These are phyloP conservation scores for Drepana falcataria DNA, from an alignment of 2,888 invertebrate genomes.

Conservation along the genomic window DNA sequence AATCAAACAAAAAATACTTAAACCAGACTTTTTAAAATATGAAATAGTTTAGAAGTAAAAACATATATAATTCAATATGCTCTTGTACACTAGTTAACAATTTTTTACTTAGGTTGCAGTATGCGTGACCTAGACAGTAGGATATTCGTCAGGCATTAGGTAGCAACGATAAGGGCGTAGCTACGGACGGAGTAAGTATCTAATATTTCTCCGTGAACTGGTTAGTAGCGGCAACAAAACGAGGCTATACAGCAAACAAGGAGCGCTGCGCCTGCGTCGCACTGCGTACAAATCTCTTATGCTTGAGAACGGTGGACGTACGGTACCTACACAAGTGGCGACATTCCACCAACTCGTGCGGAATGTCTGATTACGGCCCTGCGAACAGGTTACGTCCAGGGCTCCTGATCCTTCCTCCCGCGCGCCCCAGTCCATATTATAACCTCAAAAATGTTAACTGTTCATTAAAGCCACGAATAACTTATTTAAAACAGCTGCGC, in stretches of 20 bases:
- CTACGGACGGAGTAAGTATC: constrained; percentile 11
- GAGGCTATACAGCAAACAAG: constrained; percentile 48
- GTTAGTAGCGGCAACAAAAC: constrained; percentile 57
- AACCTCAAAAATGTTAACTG: constrained; percentile 47
- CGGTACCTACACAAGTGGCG: constrained; percentile 68
- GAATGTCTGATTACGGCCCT: constrained; percentile 65
- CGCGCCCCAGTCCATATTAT: constrained; percentile 52
- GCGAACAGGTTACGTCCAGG: constrained; percentile 63
- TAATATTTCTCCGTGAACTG: constrained; percentile 41
- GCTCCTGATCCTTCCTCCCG: constrained; percentile 49
- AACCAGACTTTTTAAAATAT: too few relatives aligned
- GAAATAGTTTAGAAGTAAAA: too few relatives aligned
- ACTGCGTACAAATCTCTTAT: constrained; percentile 67
- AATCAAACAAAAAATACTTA: too few relatives aligned
- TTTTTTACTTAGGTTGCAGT: too few relatives aligned
- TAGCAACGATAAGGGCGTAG: constrained; percentile 57
- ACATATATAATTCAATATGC: too few relatives aligned
- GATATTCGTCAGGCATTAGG: constrained; percentile 33
- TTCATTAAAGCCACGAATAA: constrained; percentile 34
- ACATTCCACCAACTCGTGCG: constrained; percentile 68
- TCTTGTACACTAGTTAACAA: too few relatives aligned
- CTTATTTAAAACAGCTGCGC: constrained; percentile 60
- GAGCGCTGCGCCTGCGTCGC: constrained; percentile 52
- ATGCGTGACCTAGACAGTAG: constrained; percentile 9
- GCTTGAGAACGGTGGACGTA: constrained; percentile 62